These are phyloP conservation scores for Graphium colonna DNA, from an alignment of 2,888 invertebrate genomes.

Conservation along the genomic window DNA sequence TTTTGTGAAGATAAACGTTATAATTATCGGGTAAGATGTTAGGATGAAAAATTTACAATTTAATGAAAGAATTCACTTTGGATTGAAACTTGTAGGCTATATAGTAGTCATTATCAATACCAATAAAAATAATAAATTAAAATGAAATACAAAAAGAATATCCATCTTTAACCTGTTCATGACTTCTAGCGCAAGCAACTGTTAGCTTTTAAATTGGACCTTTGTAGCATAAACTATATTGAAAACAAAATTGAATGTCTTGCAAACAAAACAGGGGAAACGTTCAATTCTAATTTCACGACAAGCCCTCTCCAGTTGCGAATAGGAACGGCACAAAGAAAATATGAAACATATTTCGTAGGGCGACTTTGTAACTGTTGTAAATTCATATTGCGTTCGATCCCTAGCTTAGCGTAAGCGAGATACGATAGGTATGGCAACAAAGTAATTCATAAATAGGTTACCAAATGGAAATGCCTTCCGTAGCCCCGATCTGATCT, in stretches of 20 bases:
- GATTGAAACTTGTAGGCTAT: too few relatives aligned
- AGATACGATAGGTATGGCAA: background rate
- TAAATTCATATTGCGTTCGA: slow-evolving; percentile 16
- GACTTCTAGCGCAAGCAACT: background rate
- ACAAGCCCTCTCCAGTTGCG: background rate
- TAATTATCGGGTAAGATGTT: too few relatives aligned
- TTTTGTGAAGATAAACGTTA: too few relatives aligned
- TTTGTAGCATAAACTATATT: too few relatives aligned
- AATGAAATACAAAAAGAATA: too few relatives aligned
- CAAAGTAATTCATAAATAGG: slow-evolving; percentile 1
- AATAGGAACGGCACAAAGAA: slow-evolving; percentile 8
- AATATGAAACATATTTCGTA: slow-evolving; percentile 10
- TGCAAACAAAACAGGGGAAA: background rate
- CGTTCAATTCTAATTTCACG: background rate
- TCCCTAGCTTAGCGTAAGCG: slow-evolving; percentile 5
- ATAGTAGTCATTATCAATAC: too few relatives aligned
- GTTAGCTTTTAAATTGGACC: too few relatives aligned
- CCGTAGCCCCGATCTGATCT: background rate
- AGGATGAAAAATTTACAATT: too few relatives aligned
- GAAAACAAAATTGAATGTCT: background rate
- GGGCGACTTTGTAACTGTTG: slow-evolving; percentile 8
- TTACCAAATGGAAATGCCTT: background rate
- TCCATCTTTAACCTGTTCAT: too few relatives aligned
- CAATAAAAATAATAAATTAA: too few relatives aligned
- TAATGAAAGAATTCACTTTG: too few relatives aligned